phyloP scores from a whole-genome alignment of 2,888 invertebrate species.

The Augochlorella aurata region DNA sequence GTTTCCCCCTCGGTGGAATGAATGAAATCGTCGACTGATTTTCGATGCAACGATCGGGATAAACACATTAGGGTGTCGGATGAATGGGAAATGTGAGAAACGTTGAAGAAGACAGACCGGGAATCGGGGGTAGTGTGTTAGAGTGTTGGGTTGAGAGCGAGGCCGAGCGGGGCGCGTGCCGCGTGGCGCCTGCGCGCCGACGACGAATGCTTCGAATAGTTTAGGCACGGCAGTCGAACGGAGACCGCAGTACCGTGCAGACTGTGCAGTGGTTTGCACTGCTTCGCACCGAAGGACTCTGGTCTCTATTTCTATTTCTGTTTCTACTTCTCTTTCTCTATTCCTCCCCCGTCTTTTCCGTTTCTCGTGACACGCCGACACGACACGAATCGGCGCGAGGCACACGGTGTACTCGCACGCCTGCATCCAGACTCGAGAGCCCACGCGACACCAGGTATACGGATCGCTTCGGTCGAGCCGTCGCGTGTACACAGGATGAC shows the following conservation, averaged over 20 bases:
- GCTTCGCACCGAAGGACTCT: constrained; percentile 43
- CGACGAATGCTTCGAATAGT: constrained; percentile 50
- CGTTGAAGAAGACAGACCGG: neutral
- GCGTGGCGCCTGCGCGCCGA: constrained; percentile 60
- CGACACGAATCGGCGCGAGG: too few relatives aligned
- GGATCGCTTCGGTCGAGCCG: neutral
- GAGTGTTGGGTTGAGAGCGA: constrained; percentile 55
- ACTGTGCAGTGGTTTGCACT: constrained; percentile 60
- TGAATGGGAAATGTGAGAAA: constrained; percentile 28
- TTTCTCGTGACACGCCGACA: neutral
- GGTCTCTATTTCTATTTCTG: constrained; percentile 46
- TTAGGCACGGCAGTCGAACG: constrained; percentile 68
- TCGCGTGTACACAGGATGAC: neutral
- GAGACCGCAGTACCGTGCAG: constrained; percentile 72
- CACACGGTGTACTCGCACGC: too few relatives aligned
- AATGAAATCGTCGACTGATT: constrained; percentile 8
- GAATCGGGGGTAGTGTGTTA: constrained; percentile 61
- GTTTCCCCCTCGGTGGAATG: neutral
- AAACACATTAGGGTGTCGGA: neutral
- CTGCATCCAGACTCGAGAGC: too few relatives aligned
- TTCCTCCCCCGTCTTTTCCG: constrained; percentile 24
- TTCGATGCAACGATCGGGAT: neutral
- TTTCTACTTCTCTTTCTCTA: constrained; percentile 44
- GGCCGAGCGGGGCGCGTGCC: neutral
- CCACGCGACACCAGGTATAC: too few relatives aligned